A percentile compares a stretch with the other conserved stretches of the same genome.
Evolutionary conservation across 2,888 invertebrate genomes (phyloP).

Genomic region (Antheraea yamamai): DNA sequence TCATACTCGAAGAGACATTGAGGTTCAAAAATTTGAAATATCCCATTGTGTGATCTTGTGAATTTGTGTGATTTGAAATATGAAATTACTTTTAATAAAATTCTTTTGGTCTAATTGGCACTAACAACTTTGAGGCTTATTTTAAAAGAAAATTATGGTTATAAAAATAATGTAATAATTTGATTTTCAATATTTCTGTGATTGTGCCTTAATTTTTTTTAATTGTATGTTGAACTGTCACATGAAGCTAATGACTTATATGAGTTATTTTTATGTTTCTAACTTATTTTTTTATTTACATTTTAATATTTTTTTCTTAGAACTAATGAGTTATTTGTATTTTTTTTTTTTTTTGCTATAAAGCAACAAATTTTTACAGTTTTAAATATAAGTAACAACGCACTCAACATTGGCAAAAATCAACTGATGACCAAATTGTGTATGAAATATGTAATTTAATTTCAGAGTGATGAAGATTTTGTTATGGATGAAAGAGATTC

Average conservation of each 20-base stretch:
- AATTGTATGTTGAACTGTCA: background rate
- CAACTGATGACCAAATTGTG: background rate
- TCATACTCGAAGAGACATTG: slow-evolving; percentile 27
- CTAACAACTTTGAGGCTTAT: slow-evolving; percentile 55
- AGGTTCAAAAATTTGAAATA: slow-evolving; percentile 47
- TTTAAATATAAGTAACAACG: background rate
- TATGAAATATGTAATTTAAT: slow-evolving; percentile 3
- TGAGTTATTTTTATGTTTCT: background rate
- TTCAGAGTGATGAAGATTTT: slow-evolving; percentile 56
- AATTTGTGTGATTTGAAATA: slow-evolving; percentile 38
- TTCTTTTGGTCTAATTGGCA: slow-evolving; percentile 53
- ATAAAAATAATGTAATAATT: background rate
- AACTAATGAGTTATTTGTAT: background rate
- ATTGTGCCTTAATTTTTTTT: background rate
- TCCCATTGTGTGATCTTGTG: slow-evolving; percentile 42
- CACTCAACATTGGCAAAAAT: background rate
- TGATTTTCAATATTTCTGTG: background rate
- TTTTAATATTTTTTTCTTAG: background rate
- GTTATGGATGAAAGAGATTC: slow-evolving; percentile 58
- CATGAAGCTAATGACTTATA: background rate
- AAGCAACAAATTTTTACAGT: background rate
- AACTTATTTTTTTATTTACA: background rate
- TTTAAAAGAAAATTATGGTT: slow-evolving; percentile 26
- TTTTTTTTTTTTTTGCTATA: background rate
- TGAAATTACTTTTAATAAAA: slow-evolving; percentile 28